These are phyloP conservation scores for Ictalurus punctatus DNA, from an alignment of 2,113 vertebrate species.

Conservation along the genomic window DNA sequence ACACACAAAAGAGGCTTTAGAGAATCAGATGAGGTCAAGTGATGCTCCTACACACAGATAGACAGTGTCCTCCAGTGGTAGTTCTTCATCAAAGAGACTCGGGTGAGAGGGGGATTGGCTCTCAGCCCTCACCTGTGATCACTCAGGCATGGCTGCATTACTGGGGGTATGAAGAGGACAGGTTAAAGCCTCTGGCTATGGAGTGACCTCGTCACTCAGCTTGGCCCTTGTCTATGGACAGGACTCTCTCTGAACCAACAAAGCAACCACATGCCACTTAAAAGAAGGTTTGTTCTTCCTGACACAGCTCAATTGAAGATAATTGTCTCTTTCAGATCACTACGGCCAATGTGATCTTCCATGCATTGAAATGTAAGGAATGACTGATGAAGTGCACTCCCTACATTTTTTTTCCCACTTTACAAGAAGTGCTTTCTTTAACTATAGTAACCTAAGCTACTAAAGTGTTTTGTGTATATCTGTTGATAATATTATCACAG, in stretches of 20 bases:
- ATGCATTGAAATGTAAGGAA: conserved; percentile 69
- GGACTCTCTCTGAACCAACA: conserved; percentile 52
- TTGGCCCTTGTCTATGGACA: conserved; percentile 56
- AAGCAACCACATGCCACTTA: conserved; percentile 63
- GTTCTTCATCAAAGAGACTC: conserved; percentile 53
- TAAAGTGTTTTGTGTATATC: too few species aligned
- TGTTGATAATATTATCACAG: neutral
- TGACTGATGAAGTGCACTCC: conserved; percentile 50
- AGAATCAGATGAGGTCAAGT: conserved; percentile 67
- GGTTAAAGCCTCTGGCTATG: conserved; percentile 52
- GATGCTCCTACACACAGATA: conserved; percentile 46
- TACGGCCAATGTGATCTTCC: conserved; percentile 73
- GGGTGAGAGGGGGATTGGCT: conserved; percentile 39
- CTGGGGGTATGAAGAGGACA: conserved; percentile 42
- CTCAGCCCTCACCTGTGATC: conserved; percentile 56
- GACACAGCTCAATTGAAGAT: conserved; percentile 76
- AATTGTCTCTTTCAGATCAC: conserved; percentile 78
- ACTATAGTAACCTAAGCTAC: neutral
- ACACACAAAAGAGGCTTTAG: conserved; percentile 34
- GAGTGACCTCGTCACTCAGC: conserved; percentile 64
- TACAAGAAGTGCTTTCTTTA: conserved; percentile 6
- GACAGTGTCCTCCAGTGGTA: conserved; percentile 44
- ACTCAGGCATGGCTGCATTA: conserved; percentile 54
- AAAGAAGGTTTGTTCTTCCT: conserved; percentile 72
- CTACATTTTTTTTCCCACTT: neutral